A percentile compares a stretch with the other conserved stretches of the same genome.
Evolutionary conservation across 2,888 invertebrate species (phyloP).

Genomic region (Drosophila nr. perissopoda): DNA sequence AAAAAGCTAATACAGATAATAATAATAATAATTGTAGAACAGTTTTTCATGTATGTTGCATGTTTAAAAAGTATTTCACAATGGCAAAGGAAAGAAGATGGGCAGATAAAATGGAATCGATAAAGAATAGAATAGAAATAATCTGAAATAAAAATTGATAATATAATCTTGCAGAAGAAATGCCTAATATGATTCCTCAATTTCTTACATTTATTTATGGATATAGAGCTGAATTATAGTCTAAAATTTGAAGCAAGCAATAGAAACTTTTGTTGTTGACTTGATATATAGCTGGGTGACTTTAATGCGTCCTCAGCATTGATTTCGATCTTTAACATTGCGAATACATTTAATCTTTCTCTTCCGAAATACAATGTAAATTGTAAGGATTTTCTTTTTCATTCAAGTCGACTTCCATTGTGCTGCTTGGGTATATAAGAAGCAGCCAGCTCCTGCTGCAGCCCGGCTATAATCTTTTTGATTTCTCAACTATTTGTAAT

Average conservation of each 20-base stretch:
- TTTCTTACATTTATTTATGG: not conserved
- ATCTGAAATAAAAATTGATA: not conserved
- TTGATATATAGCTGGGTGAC: not conserved
- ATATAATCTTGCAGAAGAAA: not conserved
- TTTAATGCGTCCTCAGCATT: constrained; percentile 6
- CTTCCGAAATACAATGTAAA: constrained; percentile 38
- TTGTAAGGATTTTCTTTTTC: constrained; percentile 34
- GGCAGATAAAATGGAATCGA: no score
- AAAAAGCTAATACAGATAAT: no score
- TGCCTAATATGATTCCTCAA: not conserved
- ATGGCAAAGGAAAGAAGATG: no score
- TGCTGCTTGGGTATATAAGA: constrained; percentile 13
- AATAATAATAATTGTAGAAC: no score
- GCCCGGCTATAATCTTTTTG: constrained; percentile 70
- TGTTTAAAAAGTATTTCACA: no score
- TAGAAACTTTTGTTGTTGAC: not conserved
- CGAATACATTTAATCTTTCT: constrained; percentile 12
- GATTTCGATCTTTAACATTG: constrained; percentile 6
- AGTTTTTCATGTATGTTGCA: not conserved
- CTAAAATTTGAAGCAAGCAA: not conserved
- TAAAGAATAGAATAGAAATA: not conserved
- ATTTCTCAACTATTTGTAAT: constrained; percentile 80
- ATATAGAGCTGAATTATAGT: not conserved
- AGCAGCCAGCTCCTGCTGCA: constrained; percentile 3
- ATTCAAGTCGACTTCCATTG: constrained; percentile 60